A percentile compares a stretch with the other conserved stretches of the same genome.
Conservation (phyloP, 2,797 vertebrate genomes). For the Gambelia wislizenii region DNA sequence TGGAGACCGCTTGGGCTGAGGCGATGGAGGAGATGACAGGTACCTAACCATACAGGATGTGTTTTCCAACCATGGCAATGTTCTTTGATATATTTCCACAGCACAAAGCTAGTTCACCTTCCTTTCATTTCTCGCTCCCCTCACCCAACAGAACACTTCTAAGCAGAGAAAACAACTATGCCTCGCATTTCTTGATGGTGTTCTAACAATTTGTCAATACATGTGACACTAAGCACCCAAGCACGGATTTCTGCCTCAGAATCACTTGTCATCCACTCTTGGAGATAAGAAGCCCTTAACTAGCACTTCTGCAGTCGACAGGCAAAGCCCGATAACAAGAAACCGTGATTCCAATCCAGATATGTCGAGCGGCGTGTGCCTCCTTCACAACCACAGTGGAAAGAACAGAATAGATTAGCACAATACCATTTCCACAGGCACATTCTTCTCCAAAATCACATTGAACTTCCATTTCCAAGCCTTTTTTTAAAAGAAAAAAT, state of each 20-base stretch:
- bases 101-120: neutral
- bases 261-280: constrained; percentile 13
- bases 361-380: neutral
- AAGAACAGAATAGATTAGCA: constrained; percentile 14
- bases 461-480: neutral
- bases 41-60: neutral
- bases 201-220: constrained; percentile 37
- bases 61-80: neutral
- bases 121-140: neutral
- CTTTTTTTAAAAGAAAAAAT: neutral
- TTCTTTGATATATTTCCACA: neutral
- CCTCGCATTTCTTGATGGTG: neutral
- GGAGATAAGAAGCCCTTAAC: constrained; percentile 14
- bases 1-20: too few relatives aligned
- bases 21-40: neutral
- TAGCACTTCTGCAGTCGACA: neutral
- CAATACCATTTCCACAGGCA: constrained; percentile 20
- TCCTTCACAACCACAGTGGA: neutral
- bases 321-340: constrained; percentile 6
- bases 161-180: neutral
- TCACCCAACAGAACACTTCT: neutral
- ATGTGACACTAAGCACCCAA: constrained; percentile 12
- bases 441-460: constrained; percentile 42
- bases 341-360: neutral
- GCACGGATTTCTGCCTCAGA: neutral